phyloP scores from a whole-genome alignment of 2,888 invertebrate species.

The Stenolophus ochropezus region DNA sequence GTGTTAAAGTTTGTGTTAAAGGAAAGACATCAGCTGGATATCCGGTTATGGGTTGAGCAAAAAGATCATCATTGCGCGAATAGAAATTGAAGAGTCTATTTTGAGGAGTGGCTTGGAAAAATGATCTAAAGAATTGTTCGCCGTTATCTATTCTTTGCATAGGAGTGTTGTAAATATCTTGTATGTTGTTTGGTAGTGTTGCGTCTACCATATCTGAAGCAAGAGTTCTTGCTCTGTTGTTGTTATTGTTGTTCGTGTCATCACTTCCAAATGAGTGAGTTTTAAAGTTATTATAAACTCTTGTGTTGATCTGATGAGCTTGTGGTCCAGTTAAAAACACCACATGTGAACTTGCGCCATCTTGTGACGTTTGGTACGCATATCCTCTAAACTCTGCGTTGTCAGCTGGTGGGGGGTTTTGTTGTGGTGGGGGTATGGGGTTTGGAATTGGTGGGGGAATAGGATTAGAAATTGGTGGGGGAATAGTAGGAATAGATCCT shows the following conservation, averaged over 20 bases:
- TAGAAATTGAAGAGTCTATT: constrained; percentile 63
- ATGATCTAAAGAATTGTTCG: constrained; percentile 39
- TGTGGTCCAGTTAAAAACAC: constrained; percentile 67
- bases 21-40: constrained; percentile 62
- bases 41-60: constrained; percentile 33
- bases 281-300: constrained; percentile 20
- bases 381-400: constrained; percentile 65
- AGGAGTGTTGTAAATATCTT: constrained; percentile 43
- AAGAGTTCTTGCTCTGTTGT: constrained; percentile 62
- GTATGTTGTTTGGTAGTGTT: constrained; percentile 53
- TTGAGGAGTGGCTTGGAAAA: constrained; percentile 53
- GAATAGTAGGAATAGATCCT: background rate
- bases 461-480: background rate
- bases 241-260: constrained; percentile 34
- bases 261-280: background rate
- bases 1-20: constrained; percentile 5
- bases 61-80: constrained; percentile 46
- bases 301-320: constrained; percentile 61
- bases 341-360: constrained; percentile 67
- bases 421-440: background rate
- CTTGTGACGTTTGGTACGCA: constrained; percentile 67
- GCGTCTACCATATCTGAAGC: constrained; percentile 66
- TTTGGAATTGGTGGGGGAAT: background rate
- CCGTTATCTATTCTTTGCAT: constrained; percentile 2
- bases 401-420: background rate